phyloP scores from a whole-genome alignment of 2,113 vertebrate species.

The Acinonyx jubatus region DNA sequence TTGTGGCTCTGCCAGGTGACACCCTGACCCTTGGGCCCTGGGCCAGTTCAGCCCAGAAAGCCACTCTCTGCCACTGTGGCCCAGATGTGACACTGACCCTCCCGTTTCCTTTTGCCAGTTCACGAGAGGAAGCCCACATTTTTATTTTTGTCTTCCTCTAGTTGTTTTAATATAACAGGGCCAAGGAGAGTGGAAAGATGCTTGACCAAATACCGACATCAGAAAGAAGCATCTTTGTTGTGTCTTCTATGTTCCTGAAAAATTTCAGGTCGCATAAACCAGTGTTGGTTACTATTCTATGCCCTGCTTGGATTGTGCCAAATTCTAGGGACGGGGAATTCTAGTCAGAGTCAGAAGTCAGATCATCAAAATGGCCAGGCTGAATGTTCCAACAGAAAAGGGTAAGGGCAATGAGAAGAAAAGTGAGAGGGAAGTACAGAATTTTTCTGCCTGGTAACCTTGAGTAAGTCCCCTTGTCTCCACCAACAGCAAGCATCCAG shows the following conservation, averaged over 20 bases:
- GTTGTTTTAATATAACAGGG: background rate
- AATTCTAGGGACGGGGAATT: background rate
- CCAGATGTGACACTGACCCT: slow-evolving; percentile 68
- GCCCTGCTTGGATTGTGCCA: background rate
- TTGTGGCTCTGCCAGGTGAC: slow-evolving; percentile 81
- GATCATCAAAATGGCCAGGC: background rate
- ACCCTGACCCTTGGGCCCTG: slow-evolving; percentile 64
- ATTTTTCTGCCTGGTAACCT: background rate
- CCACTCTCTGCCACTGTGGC: slow-evolving; percentile 54
- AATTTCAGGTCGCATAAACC: background rate
- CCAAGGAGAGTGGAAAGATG: background rate
- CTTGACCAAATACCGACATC: background rate
- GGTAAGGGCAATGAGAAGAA: background rate
- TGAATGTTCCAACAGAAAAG: background rate
- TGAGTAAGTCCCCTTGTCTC: background rate
- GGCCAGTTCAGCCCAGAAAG: slow-evolving; percentile 64
- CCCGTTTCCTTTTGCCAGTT: slow-evolving; percentile 65
- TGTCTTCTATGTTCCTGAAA: background rate
- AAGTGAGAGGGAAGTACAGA: background rate
- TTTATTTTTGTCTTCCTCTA: slow-evolving; percentile 37
- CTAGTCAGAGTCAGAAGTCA: slow-evolving; percentile 27
- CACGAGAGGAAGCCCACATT: slow-evolving; percentile 53
- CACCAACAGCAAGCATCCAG: background rate
- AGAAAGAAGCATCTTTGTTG: background rate
- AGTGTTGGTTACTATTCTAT: background rate